Evolutionary conservation across 2,888 invertebrate genomes (phyloP), one percentile per base, ranked within the genome.

Genomic region (Ferrisia virgata): DNA sequence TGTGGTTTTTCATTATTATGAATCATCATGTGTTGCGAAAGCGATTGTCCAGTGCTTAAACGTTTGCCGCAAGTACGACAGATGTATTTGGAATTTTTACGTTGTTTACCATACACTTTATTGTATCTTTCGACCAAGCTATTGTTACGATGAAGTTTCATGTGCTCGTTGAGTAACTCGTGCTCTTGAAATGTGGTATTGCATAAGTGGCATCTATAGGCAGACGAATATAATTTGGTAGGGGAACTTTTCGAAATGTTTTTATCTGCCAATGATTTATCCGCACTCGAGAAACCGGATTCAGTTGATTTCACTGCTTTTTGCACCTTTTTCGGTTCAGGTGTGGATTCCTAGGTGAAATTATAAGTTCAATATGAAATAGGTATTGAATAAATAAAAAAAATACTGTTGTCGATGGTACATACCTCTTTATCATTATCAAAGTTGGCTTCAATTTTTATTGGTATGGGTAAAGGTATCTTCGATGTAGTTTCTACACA

Each of bases 121-220:
- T 22, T 22, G 72, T 76, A 76, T 2, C 72, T 33, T 28, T 64
- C 69, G 69, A n/a, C 33, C n/a, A 82, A 25, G n/a, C 64, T 36
- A 15, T 82, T 82, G 40, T 82, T 82, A 6, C 82, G 82, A 33
- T 82, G 82, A 13, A 82, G 22, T 22, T 28, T 64, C 82, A 82
- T 82, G 28, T 82, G 82, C 69, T 82, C 82, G 69, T 82, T 82
- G 69, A 82, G 69, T 18, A 69, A 39, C 39, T 82, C 82, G 82
- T 64, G 82, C 43, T 82, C 82, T 43, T 22, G 11, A 22, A 82
- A 82, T 0, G 43, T 28, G 25, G 69, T 82, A 11, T 82, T 40
- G 31, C 82, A 82, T 5, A 82, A 11, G 22, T 82, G 72, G n/a
- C 82, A 82, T 8, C 39, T 18, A 18, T 82, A 82, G 13, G 33